Evolutionary conservation across 2,797 vertebrate genomes (phyloP).

Genomic region (Mus minutoides): DNA sequence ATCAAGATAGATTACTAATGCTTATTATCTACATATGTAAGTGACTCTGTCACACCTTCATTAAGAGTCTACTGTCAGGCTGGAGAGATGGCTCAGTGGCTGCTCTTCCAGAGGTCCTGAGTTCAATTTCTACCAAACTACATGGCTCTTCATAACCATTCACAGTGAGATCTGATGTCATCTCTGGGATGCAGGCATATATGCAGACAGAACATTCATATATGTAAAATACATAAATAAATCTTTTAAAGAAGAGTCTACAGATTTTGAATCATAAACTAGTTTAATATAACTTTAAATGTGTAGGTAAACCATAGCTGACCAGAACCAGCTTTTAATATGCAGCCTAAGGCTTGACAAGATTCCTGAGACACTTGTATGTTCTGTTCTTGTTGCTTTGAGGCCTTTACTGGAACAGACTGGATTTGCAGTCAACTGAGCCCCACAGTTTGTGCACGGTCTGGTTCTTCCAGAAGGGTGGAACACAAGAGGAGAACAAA

Average conservation of each 20-base stretch:
- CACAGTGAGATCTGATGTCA: neutral
- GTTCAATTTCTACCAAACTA: neutral
- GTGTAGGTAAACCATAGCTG: neutral
- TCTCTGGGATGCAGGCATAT: neutral
- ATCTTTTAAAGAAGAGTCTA: neutral
- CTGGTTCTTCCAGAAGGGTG: neutral
- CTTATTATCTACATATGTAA: conserved; percentile 3
- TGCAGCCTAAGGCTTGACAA: neutral
- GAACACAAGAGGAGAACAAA: neutral
- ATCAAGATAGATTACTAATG: neutral
- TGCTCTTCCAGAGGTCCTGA: neutral
- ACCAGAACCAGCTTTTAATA: neutral
- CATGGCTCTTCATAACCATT: neutral
- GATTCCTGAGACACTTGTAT: neutral
- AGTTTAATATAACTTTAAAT: neutral
- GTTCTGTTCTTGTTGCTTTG: neutral
- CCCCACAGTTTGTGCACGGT: neutral
- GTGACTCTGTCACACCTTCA: neutral
- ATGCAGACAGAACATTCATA: neutral
- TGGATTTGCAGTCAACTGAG: neutral
- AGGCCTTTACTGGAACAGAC: neutral
- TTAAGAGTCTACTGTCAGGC: neutral
- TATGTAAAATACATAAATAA: neutral
- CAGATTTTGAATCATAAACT: neutral
- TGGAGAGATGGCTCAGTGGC: neutral